Percentiles rank a stretch among this genome's conserved stretches.
Conservation (phyloP, 2,113 vertebrate species). For the Hystrix brachyura region DNA sequence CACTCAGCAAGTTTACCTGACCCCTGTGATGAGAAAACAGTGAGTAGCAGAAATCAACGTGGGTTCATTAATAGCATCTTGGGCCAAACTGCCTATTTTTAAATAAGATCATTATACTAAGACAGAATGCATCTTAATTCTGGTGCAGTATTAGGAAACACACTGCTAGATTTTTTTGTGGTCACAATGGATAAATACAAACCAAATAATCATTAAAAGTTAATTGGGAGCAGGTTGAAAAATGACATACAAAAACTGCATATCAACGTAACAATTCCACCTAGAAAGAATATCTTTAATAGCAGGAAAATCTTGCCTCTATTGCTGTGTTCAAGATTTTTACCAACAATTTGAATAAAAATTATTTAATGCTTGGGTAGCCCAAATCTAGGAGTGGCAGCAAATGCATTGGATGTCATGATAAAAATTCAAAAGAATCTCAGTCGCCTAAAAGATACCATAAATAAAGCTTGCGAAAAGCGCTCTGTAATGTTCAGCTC, state of each 20-base stretch:
- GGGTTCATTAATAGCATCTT: background rate
- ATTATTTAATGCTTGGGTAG: background rate
- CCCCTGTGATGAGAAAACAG: constrained; percentile 12
- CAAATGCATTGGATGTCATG: background rate
- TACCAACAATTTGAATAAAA: constrained; percentile 5
- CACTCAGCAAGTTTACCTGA: background rate
- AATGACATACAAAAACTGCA: background rate
- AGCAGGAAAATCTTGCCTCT: background rate
- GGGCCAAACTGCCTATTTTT: constrained; percentile 27
- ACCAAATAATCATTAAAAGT: background rate
- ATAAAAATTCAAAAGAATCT: constrained; percentile 25
- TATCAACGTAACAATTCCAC: background rate
- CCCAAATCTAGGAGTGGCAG: background rate
- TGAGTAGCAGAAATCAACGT: background rate
- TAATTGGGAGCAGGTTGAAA: background rate
- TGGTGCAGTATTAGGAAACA: background rate
- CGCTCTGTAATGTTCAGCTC: background rate
- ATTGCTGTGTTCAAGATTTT: background rate
- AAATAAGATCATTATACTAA: constrained; percentile 14
- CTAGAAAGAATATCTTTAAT: background rate
- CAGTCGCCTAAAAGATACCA: background rate
- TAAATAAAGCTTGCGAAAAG: background rate
- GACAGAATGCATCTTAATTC: constrained; percentile 24
- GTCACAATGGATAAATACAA: background rate
- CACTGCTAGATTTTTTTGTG: constrained; percentile 16